A percentile compares a stretch with the other conserved stretches of the same genome.
These are phyloP conservation scores for Patella depressa DNA, from an alignment of 2,888 invertebrate genomes.

Conservation along the genomic window DNA sequence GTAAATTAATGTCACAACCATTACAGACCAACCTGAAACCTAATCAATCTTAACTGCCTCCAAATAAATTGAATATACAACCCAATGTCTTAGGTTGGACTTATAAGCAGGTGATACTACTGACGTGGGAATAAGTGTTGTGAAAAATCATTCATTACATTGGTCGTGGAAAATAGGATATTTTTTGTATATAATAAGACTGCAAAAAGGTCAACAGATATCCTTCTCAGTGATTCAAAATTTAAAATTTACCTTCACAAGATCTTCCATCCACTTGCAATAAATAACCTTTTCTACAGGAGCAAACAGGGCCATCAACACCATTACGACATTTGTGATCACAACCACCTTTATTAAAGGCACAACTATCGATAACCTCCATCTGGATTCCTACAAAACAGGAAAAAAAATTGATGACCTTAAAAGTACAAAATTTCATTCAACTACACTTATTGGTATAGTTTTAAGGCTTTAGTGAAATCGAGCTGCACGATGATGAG, in stretches of 20 bases:
- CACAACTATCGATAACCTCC: conserved; percentile 71
- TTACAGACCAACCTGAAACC: too few species aligned
- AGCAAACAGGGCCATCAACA: conserved; percentile 62
- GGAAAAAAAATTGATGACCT: neutral
- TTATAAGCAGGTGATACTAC: neutral
- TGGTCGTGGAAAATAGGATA: neutral
- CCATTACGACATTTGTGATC: conserved; percentile 73
- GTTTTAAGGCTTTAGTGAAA: neutral
- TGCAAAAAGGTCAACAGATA: too few species aligned
- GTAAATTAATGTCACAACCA: too few species aligned
- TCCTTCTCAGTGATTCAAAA: too few species aligned
- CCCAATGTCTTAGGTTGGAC: neutral
- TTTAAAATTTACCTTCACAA: conserved; percentile 58
- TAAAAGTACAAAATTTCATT: conserved; percentile 9
- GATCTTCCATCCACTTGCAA: conserved; percentile 66
- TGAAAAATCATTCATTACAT: neutral
- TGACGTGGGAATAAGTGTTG: neutral
- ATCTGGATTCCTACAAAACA: conserved; percentile 66
- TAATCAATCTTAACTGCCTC: too few species aligned
- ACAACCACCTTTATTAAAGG: conserved; percentile 73
- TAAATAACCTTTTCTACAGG: conserved; percentile 65
- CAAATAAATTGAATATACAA: too few species aligned
- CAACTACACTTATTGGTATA: conserved; percentile 12
- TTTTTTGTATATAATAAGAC: neutral
- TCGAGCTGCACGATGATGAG: too few species aligned